Conservation (phyloP, 2,113 vertebrate genomes). For the Oenanthe melanoleuca region DNA sequence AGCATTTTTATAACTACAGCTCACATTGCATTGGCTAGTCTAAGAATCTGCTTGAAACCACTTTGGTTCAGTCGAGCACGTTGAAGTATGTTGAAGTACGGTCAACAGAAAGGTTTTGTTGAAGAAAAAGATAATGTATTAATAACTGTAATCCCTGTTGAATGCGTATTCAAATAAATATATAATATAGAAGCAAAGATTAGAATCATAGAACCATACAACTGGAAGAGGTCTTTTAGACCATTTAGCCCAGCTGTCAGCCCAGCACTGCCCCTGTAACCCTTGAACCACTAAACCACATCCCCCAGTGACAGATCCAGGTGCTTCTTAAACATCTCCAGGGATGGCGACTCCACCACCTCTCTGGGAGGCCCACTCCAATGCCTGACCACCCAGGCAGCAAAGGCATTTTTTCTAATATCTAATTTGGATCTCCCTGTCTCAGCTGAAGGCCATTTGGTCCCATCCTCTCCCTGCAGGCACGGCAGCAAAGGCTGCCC, state of each 20-base stretch:
- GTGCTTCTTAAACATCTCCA: background rate
- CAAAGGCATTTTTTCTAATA: background rate
- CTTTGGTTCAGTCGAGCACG: background rate
- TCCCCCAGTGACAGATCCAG: background rate
- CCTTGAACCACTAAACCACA: background rate
- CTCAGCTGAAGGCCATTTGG: background rate
- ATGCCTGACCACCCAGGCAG: background rate
- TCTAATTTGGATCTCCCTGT: background rate
- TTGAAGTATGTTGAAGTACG: background rate
- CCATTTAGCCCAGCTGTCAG: background rate
- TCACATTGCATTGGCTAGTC: background rate
- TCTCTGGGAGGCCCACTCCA: background rate
- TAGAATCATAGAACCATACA: background rate
- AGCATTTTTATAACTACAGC: conserved; percentile 20
- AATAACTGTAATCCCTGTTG: background rate
- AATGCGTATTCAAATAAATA: background rate
- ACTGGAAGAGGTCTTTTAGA: background rate
- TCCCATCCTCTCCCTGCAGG: background rate
- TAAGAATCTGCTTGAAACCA: background rate
- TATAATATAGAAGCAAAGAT: background rate
- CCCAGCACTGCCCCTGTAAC: background rate
- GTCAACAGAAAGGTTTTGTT: background rate
- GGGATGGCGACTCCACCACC: background rate
- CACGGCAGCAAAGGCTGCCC: background rate
- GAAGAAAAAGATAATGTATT: background rate